Conservation (phyloP, 35 echinoderm and acorn worm species). For the Lytechinus pictus region DNA sequence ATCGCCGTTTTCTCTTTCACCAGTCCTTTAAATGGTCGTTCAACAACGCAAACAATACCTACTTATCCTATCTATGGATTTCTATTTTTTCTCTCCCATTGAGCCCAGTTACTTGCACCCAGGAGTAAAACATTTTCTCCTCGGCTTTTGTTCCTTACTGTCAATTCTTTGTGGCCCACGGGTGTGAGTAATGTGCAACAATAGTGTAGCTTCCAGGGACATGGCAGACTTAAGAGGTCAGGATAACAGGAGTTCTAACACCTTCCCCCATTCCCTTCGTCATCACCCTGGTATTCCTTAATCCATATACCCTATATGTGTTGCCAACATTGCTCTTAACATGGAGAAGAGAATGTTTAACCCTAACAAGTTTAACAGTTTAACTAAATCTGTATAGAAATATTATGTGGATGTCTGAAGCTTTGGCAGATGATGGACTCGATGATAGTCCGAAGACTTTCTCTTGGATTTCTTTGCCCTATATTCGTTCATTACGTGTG, state of each 20-base stretch:
- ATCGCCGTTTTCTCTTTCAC: slow-evolving; percentile 23
- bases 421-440: background rate
- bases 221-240: slow-evolving; percentile 39
- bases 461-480: background rate
- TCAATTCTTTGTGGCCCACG: slow-evolving; percentile 33
- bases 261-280: background rate
- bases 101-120: slow-evolving; percentile 23
- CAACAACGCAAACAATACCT: slow-evolving; percentile 54
- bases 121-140: slow-evolving; percentile 39
- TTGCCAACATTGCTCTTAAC: background rate
- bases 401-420: background rate
- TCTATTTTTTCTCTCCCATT: slow-evolving; percentile 30
- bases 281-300: slow-evolving; percentile 40
- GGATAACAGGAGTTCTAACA: slow-evolving; percentile 30
- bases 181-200: slow-evolving; percentile 51
- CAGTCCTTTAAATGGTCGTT: slow-evolving; percentile 43
- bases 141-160: slow-evolving; percentile 42
- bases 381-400: background rate
- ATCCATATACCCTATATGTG: background rate
- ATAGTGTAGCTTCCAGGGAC: slow-evolving; percentile 54
- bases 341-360: background rate
- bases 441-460: background rate
- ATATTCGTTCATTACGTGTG: background rate
- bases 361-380: background rate
- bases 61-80: slow-evolving; percentile 48